A percentile compares a stretch with the other conserved stretches of the same genome.
These are phyloP conservation scores for Oikopleura dioica DNA, from an alignment of 23 tunicate species.

Conservation along the genomic window DNA sequence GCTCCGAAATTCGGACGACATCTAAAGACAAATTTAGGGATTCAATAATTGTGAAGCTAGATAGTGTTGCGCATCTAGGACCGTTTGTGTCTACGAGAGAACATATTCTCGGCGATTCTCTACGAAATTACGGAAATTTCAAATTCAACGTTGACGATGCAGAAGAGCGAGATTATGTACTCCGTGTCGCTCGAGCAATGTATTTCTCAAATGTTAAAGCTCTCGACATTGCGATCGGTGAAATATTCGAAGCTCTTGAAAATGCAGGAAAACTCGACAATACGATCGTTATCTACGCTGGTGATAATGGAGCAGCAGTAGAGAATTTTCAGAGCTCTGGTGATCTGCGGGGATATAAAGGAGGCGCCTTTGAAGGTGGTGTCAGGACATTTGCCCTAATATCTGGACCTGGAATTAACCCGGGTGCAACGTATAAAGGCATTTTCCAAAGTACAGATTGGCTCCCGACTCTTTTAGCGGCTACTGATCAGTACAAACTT, in stretches of 20 bases:
- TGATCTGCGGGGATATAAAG: not conserved
- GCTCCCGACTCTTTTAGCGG: not conserved
- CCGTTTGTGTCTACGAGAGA: not conserved
- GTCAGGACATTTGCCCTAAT: constrained; percentile 4
- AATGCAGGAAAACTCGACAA: not conserved
- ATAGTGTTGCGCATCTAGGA: not conserved
- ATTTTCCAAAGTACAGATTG: constrained; percentile 8
- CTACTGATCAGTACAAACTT: not conserved
- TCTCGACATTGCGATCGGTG: not conserved
- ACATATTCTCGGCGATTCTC: not conserved
- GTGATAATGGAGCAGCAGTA: constrained; percentile 9
- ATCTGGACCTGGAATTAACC: not conserved
- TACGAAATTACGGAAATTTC: not conserved
- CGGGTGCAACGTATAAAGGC: not conserved
- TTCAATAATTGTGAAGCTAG: not conserved
- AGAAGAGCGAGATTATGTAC: not conserved
- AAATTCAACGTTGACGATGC: not conserved
- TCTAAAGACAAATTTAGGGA: too few relatives aligned
- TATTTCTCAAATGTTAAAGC: not conserved
- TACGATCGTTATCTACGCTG: not conserved
- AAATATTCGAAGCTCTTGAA: not conserved
- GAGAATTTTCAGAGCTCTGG: not conserved
- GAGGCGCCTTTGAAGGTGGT: constrained; percentile 1
- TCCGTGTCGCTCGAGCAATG: constrained; percentile 10
- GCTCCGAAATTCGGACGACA: too few relatives aligned